These are phyloP conservation scores for Drosophila nigritarsus DNA, from an alignment of 2,888 invertebrate species.

Conservation along the genomic window DNA sequence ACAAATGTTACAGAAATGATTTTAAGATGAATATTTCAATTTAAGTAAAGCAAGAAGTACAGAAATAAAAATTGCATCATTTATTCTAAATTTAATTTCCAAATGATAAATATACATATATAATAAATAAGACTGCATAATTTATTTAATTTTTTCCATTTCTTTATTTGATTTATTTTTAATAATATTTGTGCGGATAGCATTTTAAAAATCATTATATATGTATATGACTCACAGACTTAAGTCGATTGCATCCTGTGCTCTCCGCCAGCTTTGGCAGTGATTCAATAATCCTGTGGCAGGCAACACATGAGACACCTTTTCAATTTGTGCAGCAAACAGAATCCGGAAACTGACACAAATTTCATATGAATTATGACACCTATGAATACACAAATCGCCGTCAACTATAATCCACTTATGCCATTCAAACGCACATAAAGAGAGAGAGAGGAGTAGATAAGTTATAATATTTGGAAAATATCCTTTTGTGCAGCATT, in stretches of 20 bases:
- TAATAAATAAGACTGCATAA: not conserved
- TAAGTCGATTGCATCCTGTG: not conserved
- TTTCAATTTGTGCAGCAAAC: constrained; percentile 24
- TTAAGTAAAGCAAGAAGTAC: not conserved
- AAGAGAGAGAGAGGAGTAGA: not conserved
- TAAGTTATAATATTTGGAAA: constrained; percentile 31
- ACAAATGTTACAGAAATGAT: not conserved
- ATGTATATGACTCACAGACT: not conserved
- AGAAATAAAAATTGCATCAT: too few relatives aligned
- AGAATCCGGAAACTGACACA: constrained; percentile 50
- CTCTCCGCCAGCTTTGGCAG: not conserved
- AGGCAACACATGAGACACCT: constrained; percentile 47
- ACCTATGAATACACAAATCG: constrained; percentile 51
- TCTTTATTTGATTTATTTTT: not conserved
- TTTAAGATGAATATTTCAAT: not conserved
- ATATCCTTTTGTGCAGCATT: constrained; percentile 36
- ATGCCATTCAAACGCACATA: constrained; percentile 30
- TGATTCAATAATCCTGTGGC: constrained; percentile 32
- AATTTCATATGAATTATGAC: constrained; percentile 76
- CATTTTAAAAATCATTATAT: not conserved
- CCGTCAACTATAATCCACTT: constrained; percentile 53
- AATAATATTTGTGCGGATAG: not conserved
- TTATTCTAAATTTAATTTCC: not conserved
- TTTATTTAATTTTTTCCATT: not conserved
- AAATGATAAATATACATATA: not conserved